Evolutionary conservation across 2,797 vertebrate species (phyloP).

Genomic region (Pseudomugil gertrudae): DNA sequence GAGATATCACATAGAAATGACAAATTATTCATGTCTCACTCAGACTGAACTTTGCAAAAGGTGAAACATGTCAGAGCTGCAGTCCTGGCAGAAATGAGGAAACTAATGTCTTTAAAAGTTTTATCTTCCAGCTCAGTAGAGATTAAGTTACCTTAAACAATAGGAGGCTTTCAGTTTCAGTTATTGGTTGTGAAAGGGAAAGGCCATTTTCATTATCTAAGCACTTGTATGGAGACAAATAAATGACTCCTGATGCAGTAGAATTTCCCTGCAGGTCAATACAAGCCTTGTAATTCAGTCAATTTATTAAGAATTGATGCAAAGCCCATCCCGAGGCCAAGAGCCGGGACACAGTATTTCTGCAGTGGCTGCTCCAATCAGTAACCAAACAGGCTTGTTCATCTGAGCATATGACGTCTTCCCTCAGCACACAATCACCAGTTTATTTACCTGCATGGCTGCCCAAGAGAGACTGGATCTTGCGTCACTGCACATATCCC

Average conservation of each 20-base stretch:
- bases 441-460: slow-evolving; percentile 71
- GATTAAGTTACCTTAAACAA: slow-evolving; percentile 18
- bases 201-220: slow-evolving; percentile 23
- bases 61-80: slow-evolving; percentile 19
- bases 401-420: slow-evolving; percentile 28
- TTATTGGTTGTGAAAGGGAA: slow-evolving; percentile 5
- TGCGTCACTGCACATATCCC: slow-evolving; percentile 74
- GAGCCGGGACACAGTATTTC: slow-evolving; percentile 15
- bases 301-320: slow-evolving; percentile 43
- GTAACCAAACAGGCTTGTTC: slow-evolving; percentile 43
- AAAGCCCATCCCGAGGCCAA: slow-evolving; percentile 21
- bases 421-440: slow-evolving; percentile 56
- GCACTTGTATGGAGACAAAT: slow-evolving; percentile 10
- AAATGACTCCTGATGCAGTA: slow-evolving; percentile 2
- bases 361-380: slow-evolving; percentile 2
- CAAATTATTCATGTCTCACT: slow-evolving; percentile 10
- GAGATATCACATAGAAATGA: slow-evolving; percentile 25
- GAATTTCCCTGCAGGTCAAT: slow-evolving; percentile 25
- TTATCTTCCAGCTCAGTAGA: slow-evolving; percentile 1
- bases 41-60: slow-evolving; percentile 1
- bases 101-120: slow-evolving; percentile 2
- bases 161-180: slow-evolving; percentile 15
- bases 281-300: slow-evolving; percentile 33
- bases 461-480: slow-evolving; percentile 59
- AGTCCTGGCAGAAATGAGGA: slow-evolving; percentile 1